Conservation (phyloP, 1,140 invertebrate genomes). For the Rhagoletis pomonella region DNA sequence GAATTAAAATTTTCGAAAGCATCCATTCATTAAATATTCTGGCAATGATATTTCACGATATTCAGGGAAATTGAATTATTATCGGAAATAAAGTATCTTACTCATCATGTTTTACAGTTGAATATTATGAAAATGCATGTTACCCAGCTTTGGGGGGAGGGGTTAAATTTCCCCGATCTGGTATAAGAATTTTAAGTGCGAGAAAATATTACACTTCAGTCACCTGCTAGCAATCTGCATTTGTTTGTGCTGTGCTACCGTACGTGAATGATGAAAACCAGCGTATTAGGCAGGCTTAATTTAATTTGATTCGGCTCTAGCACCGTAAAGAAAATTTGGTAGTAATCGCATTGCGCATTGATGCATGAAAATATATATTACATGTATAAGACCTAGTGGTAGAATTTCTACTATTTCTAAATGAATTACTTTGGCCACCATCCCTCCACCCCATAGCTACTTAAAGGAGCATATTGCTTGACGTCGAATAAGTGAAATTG, state of each 20-base stretch:
- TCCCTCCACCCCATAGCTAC: not conserved
- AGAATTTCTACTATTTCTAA: not conserved
- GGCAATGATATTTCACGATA: no score
- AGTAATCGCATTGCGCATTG: not conserved
- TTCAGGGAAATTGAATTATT: no score
- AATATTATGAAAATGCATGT: no score
- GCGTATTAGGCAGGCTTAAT: conserved; percentile 39
- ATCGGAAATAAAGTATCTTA: no score
- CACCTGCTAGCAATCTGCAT: no score
- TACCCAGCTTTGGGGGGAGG: no score
- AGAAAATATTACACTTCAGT: no score
- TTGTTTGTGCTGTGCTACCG: not conserved
- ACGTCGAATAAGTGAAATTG: not conserved
- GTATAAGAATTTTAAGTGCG: no score
- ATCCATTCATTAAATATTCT: no score
- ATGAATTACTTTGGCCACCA: not conserved
- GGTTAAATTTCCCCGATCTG: no score
- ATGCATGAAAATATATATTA: conserved; percentile 17
- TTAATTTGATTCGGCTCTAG: not conserved
- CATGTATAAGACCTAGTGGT: not conserved
- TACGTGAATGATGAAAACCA: not conserved
- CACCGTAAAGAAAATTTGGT: not conserved
- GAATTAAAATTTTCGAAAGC: no score
- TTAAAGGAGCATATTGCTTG: not conserved
- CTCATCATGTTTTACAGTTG: no score